phyloP scores from a whole-genome alignment of 1,140 invertebrate species.

The Drosophila sp. region DNA sequence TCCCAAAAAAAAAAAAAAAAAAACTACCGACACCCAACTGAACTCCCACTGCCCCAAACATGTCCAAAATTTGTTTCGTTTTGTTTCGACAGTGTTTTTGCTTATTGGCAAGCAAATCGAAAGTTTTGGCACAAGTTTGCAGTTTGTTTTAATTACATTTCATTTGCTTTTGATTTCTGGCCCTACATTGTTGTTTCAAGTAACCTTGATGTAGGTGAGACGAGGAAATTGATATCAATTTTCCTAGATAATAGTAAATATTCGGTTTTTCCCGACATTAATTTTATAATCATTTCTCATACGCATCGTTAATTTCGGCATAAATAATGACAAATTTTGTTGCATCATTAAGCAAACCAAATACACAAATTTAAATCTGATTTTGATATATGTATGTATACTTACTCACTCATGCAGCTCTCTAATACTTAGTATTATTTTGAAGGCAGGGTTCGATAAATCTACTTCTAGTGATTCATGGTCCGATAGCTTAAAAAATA shows the following conservation, averaged over 20 bases:
- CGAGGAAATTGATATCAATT: background rate
- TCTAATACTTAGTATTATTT: too few species aligned
- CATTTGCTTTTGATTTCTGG: slow-evolving; percentile 8
- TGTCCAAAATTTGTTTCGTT: background rate
- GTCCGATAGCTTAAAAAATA: too few species aligned
- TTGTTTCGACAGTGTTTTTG: background rate
- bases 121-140: slow-evolving; percentile 8
- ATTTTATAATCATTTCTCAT: background rate
- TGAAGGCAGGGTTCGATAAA: too few species aligned
- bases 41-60: background rate
- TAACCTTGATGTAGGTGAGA: slow-evolving; percentile 1
- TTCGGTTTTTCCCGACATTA: background rate
- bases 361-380: background rate
- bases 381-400: too few species aligned
- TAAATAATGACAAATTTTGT: background rate
- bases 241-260: background rate
- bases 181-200: background rate
- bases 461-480: too few species aligned
- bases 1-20: background rate
- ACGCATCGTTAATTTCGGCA: background rate
- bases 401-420: too few species aligned
- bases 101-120: slow-evolving; percentile 3
- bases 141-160: slow-evolving; percentile 13
- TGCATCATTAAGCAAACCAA: background rate
- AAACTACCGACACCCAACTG: background rate